phyloP scores from a whole-genome alignment of 2,888 invertebrate genomes.

The Crocallis elinguaria region DNA sequence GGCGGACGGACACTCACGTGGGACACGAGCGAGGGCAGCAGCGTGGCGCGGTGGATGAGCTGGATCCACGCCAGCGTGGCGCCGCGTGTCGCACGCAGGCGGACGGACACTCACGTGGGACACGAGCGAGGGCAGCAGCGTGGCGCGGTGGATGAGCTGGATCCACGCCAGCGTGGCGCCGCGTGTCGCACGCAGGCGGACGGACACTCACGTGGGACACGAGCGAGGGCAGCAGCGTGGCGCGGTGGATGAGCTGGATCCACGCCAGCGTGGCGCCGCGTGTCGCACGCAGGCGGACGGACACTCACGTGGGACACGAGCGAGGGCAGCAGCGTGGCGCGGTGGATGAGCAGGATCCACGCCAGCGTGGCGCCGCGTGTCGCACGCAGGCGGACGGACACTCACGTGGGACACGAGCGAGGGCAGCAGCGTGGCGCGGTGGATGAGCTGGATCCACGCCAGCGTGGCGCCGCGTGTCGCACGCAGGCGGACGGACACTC shows the following conservation, averaged over 20 bases:
- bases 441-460: slow-evolving; percentile 86
- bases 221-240: not conserved
- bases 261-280: too few species aligned
- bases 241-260: not conserved
- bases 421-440: slow-evolving; percentile 35
- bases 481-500: slow-evolving; percentile 57
- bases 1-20: not conserved
- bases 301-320: not conserved
- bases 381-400: too few species aligned
- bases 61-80: too few species aligned
- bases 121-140: too few species aligned
- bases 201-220: not conserved
- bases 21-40: too few species aligned
- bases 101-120: not conserved
- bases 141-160: not conserved
- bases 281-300: too few species aligned
- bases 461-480: slow-evolving; percentile 89
- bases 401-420: not conserved
- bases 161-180: too few species aligned
- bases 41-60: too few species aligned
- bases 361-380: too few species aligned
- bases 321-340: not conserved
- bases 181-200: too few species aligned
- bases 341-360: not conserved
- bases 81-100: too few species aligned